Evolutionary conservation across 1,140 invertebrate species (phyloP).

Genomic region (Drosophila chauvacae): DNA sequence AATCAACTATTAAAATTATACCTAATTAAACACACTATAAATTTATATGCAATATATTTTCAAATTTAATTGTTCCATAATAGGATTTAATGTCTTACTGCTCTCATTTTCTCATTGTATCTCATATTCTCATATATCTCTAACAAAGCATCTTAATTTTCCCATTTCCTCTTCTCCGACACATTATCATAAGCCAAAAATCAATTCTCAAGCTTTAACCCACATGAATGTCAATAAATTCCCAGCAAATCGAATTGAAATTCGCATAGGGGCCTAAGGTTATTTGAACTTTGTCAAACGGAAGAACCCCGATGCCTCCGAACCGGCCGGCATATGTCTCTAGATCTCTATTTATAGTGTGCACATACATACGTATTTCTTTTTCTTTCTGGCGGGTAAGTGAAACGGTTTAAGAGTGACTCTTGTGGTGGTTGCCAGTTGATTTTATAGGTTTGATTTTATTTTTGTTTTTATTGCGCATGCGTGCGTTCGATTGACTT

Average conservation of each 20-base stretch:
- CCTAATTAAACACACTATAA: neutral
- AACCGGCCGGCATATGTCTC: slow-evolving; percentile 46
- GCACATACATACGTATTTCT: slow-evolving; percentile 1
- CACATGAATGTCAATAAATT: slow-evolving; percentile 65
- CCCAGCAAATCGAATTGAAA: slow-evolving; percentile 62
- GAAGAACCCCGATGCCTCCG: slow-evolving; percentile 30
- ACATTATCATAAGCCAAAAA: slow-evolving; percentile 8
- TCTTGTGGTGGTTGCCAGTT: slow-evolving; percentile 36
- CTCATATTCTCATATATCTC: neutral
- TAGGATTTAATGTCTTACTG: neutral
- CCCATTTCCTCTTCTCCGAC: neutral
- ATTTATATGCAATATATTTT: neutral
- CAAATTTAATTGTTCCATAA: neutral
- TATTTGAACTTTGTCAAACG: slow-evolving; percentile 56
- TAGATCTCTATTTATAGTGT: slow-evolving; percentile 22
- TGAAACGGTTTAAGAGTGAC: slow-evolving; percentile 61
- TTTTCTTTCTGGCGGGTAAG: slow-evolving; percentile 32
- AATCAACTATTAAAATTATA: neutral
- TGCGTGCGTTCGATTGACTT: slow-evolving; percentile 84
- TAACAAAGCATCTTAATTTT: neutral
- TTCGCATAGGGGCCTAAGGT: slow-evolving; percentile 75
- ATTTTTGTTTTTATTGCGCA: slow-evolving; percentile 83
- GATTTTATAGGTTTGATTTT: slow-evolving; percentile 76
- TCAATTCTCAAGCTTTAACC: slow-evolving; percentile 33
- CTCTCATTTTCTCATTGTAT: too few species aligned